Evolutionary conservation across 2,113 vertebrate species (phyloP), one percentile per base, ranked within the genome.

Genomic region (Hyperopisus bebe): DNA sequence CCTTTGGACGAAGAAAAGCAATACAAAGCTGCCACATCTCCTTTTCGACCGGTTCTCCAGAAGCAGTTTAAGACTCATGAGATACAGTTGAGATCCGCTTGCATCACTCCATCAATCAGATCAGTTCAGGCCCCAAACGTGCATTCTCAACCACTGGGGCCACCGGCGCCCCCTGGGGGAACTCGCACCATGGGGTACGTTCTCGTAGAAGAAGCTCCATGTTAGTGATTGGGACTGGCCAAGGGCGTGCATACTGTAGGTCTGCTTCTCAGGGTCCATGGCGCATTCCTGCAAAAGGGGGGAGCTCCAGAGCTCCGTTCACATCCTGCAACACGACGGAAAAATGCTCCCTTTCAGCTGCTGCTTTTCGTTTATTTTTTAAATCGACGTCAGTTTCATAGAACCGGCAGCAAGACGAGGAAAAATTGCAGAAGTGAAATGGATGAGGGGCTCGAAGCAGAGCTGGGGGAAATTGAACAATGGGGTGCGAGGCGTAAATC

Each of bases 141-240:
- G 13, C 42, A 27, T 92, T 92, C 91, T 91, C 92, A 90, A 91
- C 31, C 90, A 86, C 90, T 89, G 90, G 92, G 92, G 94, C 92
- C 91, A 89, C 91, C 88, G 90, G 88, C 1, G 9, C 62, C n/a
- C 39, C 50, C 27, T 19, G 35, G 35, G 19, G 21, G 19, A 66
- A 3, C 39, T 19, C 6, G 53, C 62, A 24, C 35, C 31, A 9
- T 17, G 27, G 6, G 21, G 1, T 5, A 17, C 17, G 46, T 35
- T 21, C 46, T 58, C 88, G 13, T 39, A 48, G 46, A 21, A 17
- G 70, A 44, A 35, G 31, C n/a, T 51, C 66, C 66, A 9, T 24
- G 27, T 39, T 19, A 35, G 47, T 15, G 48, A 58, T 46, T 44
- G 51, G 15, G 51, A 39, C 48, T 5, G 42, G 80, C 21, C 70